Percentiles rank a stretch among this genome's conserved stretches.
Evolutionary conservation across 1,140 invertebrate genomes (phyloP).

Genomic region (Hesperophylax magnus): DNA sequence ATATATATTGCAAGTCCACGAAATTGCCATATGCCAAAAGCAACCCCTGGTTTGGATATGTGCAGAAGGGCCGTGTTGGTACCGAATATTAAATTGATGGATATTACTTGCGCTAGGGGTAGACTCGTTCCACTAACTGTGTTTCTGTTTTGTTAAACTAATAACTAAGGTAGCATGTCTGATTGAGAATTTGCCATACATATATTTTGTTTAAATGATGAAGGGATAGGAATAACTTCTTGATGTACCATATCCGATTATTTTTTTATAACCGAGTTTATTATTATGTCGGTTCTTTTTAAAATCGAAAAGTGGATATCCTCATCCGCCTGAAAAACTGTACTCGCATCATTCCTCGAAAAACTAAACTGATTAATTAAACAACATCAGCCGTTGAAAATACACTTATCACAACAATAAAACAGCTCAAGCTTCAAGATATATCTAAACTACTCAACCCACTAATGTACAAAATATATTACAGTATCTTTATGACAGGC

Average conservation of each 20-base stretch:
- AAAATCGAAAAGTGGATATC: slow-evolving; percentile 38
- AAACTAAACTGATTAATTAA: neutral
- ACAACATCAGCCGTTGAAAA: neutral
- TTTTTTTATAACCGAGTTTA: neutral
- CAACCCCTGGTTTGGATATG: too few species aligned
- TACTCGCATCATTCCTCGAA: slow-evolving; percentile 36
- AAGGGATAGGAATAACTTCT: neutral
- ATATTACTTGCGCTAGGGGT: neutral
- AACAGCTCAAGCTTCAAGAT: neutral
- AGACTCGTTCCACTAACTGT: slow-evolving; percentile 16
- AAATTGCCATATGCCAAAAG: too few species aligned
- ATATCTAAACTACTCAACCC: too few species aligned
- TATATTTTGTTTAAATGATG: slow-evolving; percentile 30
- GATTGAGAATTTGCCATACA: slow-evolving; percentile 48
- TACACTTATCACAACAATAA: slow-evolving; percentile 1
- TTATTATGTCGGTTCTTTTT: neutral
- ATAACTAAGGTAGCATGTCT: slow-evolving; percentile 62
- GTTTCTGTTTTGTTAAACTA: slow-evolving; percentile 60
- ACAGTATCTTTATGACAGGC: too few species aligned
- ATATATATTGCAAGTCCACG: too few species aligned
- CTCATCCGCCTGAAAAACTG: neutral
- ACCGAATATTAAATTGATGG: neutral
- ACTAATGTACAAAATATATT: too few species aligned
- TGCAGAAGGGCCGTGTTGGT: neutral
- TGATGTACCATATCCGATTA: neutral